These are phyloP conservation scores for Andrena dorsata DNA, from an alignment of 2,888 invertebrate genomes.

Conservation along the genomic window DNA sequence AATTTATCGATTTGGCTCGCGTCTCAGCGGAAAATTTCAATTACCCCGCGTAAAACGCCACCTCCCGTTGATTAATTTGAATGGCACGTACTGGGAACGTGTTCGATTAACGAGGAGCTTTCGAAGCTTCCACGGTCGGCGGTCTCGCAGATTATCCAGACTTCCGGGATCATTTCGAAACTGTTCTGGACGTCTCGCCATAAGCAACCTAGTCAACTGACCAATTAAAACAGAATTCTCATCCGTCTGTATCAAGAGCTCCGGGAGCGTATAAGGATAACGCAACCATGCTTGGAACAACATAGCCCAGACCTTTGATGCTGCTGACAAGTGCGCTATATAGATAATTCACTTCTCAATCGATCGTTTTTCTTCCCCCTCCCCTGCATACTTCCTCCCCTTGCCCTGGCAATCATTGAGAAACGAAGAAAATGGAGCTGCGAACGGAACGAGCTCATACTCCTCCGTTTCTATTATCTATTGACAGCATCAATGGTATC, in stretches of 20 bases:
- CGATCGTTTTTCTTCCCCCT: background rate
- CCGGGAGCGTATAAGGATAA: no score
- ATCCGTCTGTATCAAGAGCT: no score
- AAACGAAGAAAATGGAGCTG: background rate
- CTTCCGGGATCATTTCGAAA: no score
- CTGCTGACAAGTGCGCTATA: background rate
- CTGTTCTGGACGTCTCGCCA: background rate
- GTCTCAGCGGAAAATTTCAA: slow-evolving; percentile 19
- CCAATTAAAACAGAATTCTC: background rate
- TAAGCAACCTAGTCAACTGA: no score
- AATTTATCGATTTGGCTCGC: slow-evolving; percentile 37
- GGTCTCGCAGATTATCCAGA: no score
- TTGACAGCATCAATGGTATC: background rate
- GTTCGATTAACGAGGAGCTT: no score
- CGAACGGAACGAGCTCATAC: background rate
- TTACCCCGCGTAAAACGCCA: background rate
- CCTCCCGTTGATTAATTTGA: no score
- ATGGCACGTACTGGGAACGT: no score
- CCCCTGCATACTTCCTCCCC: no score
- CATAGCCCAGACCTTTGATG: background rate
- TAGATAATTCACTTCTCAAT: background rate
- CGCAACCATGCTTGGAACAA: no score
- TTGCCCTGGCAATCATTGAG: no score
- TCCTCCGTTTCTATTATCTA: background rate
- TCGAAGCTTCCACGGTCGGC: no score